These are phyloP conservation scores for Arenaria interpres DNA, from an alignment of 2,113 vertebrate genomes.

Conservation along the genomic window DNA sequence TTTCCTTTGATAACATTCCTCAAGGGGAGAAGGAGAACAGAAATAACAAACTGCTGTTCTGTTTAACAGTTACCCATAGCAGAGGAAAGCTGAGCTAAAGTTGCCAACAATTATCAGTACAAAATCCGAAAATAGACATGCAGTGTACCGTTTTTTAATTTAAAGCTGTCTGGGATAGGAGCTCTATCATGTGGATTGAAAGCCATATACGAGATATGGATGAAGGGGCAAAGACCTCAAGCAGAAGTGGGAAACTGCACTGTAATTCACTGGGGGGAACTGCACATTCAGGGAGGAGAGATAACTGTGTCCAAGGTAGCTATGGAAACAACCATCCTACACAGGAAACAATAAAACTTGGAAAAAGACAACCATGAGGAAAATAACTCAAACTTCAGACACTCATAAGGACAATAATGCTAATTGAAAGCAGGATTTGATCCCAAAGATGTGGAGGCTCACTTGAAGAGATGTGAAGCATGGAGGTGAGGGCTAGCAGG, in stretches of 20 bases:
- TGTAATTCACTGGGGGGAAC: not conserved
- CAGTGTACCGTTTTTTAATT: not conserved
- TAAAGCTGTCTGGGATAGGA: not conserved
- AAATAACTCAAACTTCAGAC: not conserved
- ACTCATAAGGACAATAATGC: not conserved
- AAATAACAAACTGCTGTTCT: conserved; percentile 43
- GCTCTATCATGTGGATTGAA: not conserved
- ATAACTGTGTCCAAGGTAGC: conserved; percentile 3
- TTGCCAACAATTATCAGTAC: conserved; percentile 42
- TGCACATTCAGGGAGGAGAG: not conserved
- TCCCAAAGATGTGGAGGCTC: not conserved
- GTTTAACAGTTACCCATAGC: conserved; percentile 34
- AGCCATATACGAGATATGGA: not conserved
- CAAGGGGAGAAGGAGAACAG: conserved; percentile 2
- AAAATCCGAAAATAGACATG: not conserved
- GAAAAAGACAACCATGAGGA: not conserved
- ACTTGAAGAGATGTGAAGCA: not conserved
- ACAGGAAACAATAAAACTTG: conserved; percentile 32
- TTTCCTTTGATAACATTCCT: conserved; percentile 51
- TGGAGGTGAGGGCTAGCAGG: not conserved
- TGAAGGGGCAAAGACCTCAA: not conserved
- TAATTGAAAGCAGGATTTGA: not conserved
- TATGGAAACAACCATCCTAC: conserved; percentile 27
- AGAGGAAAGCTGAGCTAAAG: conserved; percentile 44
- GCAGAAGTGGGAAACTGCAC: not conserved